Evolutionary conservation across 2,888 invertebrate species (phyloP).

Genomic region (Homarus gammarus): DNA sequence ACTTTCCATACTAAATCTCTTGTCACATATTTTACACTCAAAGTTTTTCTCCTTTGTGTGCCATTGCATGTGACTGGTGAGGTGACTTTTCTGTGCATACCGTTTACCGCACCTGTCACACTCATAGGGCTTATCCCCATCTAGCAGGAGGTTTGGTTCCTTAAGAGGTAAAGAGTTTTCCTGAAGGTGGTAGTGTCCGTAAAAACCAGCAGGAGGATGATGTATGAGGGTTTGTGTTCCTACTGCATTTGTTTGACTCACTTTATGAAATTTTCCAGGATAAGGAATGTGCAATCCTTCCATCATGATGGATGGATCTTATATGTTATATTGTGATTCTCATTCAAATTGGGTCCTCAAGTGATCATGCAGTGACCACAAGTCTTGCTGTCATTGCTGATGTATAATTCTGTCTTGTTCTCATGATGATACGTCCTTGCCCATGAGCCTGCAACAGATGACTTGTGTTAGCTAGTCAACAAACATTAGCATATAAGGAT

Average conservation of each 20-base stretch:
- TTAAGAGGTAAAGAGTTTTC: conserved; percentile 6
- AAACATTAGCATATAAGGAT: conserved; percentile 24
- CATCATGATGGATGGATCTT: conserved; percentile 51
- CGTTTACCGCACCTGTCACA: conserved; percentile 56
- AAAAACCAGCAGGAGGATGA: conserved; percentile 42
- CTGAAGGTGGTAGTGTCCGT: conserved; percentile 33
- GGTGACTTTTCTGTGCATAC: conserved; percentile 62
- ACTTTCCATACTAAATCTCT: conserved; percentile 67
- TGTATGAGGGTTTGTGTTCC: conserved; percentile 54
- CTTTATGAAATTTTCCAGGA: conserved; percentile 61
- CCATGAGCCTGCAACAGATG: conserved; percentile 58
- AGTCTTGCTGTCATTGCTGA: neutral
- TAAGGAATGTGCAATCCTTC: conserved; percentile 68
- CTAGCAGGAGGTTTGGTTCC: conserved; percentile 16
- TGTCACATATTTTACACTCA: conserved; percentile 64
- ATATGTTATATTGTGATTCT: neutral
- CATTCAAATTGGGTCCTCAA: neutral
- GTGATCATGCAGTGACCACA: neutral
- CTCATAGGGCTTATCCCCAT: conserved; percentile 55
- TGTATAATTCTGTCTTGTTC: conserved; percentile 48
- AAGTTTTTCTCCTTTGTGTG: conserved; percentile 62
- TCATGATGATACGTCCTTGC: conserved; percentile 40
- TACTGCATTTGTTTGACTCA: conserved; percentile 42
- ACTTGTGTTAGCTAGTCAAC: conserved; percentile 55
- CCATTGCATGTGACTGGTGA: conserved; percentile 64